Base-by-base conservation (phyloP, 64 coral and sea anemone species). In the Porites lutea region DNA sequence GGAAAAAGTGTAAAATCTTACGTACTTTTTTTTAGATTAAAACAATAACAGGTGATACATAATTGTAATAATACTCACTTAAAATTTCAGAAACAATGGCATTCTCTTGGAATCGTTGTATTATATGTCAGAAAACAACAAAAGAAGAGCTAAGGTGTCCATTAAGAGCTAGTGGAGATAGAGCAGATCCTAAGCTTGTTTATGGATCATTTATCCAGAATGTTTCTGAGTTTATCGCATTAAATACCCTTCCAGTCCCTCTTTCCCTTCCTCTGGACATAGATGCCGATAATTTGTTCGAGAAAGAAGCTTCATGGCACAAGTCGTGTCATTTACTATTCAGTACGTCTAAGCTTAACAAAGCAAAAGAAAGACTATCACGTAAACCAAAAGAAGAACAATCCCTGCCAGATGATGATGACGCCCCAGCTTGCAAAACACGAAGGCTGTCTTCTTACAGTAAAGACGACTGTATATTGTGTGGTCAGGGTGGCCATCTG, bases 241-340 rank as follows among this genome's bases (percentile, higher is more conserved):
- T 91, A 20, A 79, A 82, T 71, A 48, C 77, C 13, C 79, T 91
- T 4, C 89, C 89, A 53, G 19, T 74, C 49, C 0, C 20, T 72
- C n/a, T 83, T 72, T 47, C 52, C 45, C 51, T 91, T 14, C 77
- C 64, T 16, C 48, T 62, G 44, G 89, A 83, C 66, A 72, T 73
- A 87, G 14, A 65, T 58, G 72, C 45, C 45, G 91, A 81, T 60
- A 44, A 59, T 78, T 88, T 94, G 22, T 76, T 94, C 72, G 66
- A 94, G 55, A 94, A 94, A 4, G 48, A 89, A 77, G 86, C 92
- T 15, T 82, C 68, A 23, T 94, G 87, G 78, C 86, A 94, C 82
- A 94, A 89, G 52, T 94, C 87, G 4, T 89, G 92, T 16, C 49
- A 94, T 85, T 52, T 89, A 45, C 19, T 89, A 77, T 89, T 94